These are phyloP conservation scores for Brachionus plicatilis DNA, from an alignment of 1,140 invertebrate species.

Conservation along the genomic window DNA sequence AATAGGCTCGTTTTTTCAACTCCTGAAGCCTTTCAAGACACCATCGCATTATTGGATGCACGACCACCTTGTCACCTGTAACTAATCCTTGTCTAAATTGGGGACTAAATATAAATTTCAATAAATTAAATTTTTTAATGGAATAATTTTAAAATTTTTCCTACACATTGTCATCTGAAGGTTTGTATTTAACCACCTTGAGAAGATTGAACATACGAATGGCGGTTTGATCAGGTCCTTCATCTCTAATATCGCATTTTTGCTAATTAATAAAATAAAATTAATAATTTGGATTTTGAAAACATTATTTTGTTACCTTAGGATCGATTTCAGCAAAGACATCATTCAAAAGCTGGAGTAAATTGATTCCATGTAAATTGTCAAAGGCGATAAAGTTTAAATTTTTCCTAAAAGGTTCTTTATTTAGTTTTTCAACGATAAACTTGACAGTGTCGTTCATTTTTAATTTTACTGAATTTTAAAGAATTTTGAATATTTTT, in stretches of 20 bases:
- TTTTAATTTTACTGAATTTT: not conserved
- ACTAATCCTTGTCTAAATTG: slow-evolving; percentile 67
- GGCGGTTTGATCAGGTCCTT: slow-evolving; percentile 62
- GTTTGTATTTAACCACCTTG: slow-evolving; percentile 66
- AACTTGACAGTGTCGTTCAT: slow-evolving; percentile 72
- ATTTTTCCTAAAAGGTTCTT: slow-evolving; percentile 67
- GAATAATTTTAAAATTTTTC: slow-evolving; percentile 5
- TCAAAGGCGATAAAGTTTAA: slow-evolving; percentile 80
- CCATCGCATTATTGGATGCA: slow-evolving; percentile 74
- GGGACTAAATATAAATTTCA: slow-evolving; percentile 44
- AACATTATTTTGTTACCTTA: slow-evolving; percentile 50
- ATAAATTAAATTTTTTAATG: not conserved
- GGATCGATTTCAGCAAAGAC: slow-evolving; percentile 65
- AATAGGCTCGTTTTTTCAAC: slow-evolving; percentile 72
- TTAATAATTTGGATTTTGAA: not conserved
- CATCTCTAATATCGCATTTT: slow-evolving; percentile 63
- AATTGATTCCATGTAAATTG: slow-evolving; percentile 66
- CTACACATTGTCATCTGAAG: slow-evolving; percentile 57
- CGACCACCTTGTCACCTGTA: slow-evolving; percentile 67
- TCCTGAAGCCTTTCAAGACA: slow-evolving; percentile 67
- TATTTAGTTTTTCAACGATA: slow-evolving; percentile 71
- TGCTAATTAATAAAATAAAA: slow-evolving; percentile 45
- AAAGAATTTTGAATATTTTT: not conserved
- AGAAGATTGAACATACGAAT: slow-evolving; percentile 62
- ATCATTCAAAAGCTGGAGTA: slow-evolving; percentile 69